phyloP scores from a whole-genome alignment of 2,888 invertebrate genomes.

The Acanthococcus lagerstroemiae region DNA sequence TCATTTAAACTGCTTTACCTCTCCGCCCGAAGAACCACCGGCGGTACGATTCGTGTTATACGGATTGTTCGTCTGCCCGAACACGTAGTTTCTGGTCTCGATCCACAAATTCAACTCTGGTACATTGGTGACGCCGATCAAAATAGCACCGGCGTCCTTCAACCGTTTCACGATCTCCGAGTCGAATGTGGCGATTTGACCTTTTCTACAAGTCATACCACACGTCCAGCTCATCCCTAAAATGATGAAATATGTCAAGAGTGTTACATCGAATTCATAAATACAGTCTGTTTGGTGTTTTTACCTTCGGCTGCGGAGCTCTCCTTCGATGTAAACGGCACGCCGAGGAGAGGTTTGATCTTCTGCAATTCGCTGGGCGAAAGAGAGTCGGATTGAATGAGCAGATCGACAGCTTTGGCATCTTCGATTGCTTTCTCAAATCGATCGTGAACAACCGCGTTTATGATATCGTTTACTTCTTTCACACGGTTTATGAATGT shows the following conservation, averaged over 20 bases:
- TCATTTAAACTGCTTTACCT: slow-evolving; percentile 42
- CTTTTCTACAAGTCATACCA: slow-evolving; percentile 53
- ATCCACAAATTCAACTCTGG: slow-evolving; percentile 90
- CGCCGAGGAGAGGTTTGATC: slow-evolving; percentile 69
- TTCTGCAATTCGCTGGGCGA: slow-evolving; percentile 52
- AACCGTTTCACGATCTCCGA: slow-evolving; percentile 65
- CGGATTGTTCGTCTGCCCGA: slow-evolving; percentile 84
- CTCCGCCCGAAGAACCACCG: slow-evolving; percentile 90
- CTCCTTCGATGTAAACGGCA: slow-evolving; percentile 89
- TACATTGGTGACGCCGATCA: slow-evolving; percentile 81
- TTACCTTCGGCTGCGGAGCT: slow-evolving; percentile 65
- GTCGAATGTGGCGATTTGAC: slow-evolving; percentile 56
- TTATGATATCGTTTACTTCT: slow-evolving; percentile 62
- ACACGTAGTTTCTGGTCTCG: slow-evolving; percentile 78
- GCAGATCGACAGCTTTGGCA: slow-evolving; percentile 60
- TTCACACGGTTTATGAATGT: slow-evolving; percentile 68
- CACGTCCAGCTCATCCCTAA: slow-evolving; percentile 51
- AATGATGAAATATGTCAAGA: slow-evolving; percentile 20
- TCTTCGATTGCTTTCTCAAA: slow-evolving; percentile 68
- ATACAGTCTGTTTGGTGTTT: background rate
- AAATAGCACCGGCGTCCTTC: slow-evolving; percentile 72
- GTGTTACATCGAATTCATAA: background rate
- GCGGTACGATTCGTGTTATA: slow-evolving; percentile 73
- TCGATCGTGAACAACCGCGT: slow-evolving; percentile 73
- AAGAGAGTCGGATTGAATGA: slow-evolving; percentile 51